Base-by-base conservation (phyloP, 2,888 invertebrate species). In the Harmothoe impar region DNA sequence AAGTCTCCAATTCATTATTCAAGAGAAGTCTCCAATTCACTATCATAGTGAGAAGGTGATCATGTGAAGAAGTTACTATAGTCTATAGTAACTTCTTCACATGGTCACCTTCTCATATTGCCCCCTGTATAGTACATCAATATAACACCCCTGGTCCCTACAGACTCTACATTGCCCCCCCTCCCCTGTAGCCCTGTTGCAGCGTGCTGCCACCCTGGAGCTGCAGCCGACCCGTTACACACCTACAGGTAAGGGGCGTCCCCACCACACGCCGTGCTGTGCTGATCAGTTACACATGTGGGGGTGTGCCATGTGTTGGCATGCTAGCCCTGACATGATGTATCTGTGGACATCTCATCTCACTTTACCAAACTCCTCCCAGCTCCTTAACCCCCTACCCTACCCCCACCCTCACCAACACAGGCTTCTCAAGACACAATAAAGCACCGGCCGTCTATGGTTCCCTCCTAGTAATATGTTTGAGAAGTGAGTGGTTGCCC, bases 331-430 rank as follows among this genome's bases (percentile, higher is more conserved):
- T 43, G 81, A 81, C 81, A 81, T 81, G 81, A 81, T 81, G 81
- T 81, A 81, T 81, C 81, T 81, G 81, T 81, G 81, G 1, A 81
- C 81, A 81, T 81, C 33, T 81, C 81, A 81, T 81, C 81, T 81
- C 81, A 43, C 43, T 81, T 81, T 81, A 81, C 81, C 81, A n/a
- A 81, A 12, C 20, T 35, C 43, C 81, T 1, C 29, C 77, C 29
- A 31, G 31, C 20, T 0, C 5, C 35, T 3, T 35, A 17, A 0
- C 81, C 17, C 35, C 17, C 0, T 33, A 33, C 81, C 17, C 23
- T 10, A 3, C 43, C 81, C 43, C 43, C 43, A 1, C 43, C 81
- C 33, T 35, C 81, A 3, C 43, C 10, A 43, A 43, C 43, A 43
- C 43, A 43, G n/a, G 3, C 72, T 29, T 72, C 72, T 29, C 72